These are phyloP conservation scores for Tetraodon nigroviridis DNA, from an alignment of 2,113 vertebrate species.

Conservation along the genomic window DNA sequence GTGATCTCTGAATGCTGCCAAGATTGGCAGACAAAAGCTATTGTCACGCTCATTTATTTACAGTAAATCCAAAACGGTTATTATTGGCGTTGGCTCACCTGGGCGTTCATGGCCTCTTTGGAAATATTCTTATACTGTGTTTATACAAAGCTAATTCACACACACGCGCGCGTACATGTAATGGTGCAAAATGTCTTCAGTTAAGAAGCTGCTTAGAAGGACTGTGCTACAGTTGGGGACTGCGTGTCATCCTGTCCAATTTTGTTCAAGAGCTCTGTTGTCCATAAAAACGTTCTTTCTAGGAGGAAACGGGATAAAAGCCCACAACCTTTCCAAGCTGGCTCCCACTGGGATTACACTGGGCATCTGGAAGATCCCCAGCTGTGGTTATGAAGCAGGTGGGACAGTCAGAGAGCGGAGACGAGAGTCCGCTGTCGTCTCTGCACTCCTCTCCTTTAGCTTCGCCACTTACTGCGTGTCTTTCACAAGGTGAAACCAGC, in stretches of 20 bases:
- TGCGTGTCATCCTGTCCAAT: slow-evolving; percentile 4
- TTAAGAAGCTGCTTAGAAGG: slow-evolving; percentile 13
- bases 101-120: slow-evolving; percentile 41
- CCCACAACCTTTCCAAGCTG: no score
- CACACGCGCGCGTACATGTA: slow-evolving; percentile 12
- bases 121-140: slow-evolving; percentile 9
- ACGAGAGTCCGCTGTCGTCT: slow-evolving; percentile 2
- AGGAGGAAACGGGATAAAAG: no score
- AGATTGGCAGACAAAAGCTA: slow-evolving; percentile 18
- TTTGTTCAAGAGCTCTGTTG: neutral
- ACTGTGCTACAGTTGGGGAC: slow-evolving; percentile 47
- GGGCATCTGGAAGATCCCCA: slow-evolving; percentile 1
- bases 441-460: neutral
- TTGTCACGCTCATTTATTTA: slow-evolving; percentile 12
- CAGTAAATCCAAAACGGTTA: neutral
- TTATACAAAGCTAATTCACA: neutral
- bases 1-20: slow-evolving; percentile 1
- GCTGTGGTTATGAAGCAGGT: neutral
- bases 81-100: neutral
- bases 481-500: slow-evolving; percentile 10
- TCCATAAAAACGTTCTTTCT: neutral
- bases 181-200: slow-evolving; percentile 34
- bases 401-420: slow-evolving; percentile 1
- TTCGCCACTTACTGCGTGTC: neutral
- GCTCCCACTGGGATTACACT: slow-evolving; percentile 16